Conservation (phyloP, 2,113 vertebrate genomes). For the Uropsilus gracilis region DNA sequence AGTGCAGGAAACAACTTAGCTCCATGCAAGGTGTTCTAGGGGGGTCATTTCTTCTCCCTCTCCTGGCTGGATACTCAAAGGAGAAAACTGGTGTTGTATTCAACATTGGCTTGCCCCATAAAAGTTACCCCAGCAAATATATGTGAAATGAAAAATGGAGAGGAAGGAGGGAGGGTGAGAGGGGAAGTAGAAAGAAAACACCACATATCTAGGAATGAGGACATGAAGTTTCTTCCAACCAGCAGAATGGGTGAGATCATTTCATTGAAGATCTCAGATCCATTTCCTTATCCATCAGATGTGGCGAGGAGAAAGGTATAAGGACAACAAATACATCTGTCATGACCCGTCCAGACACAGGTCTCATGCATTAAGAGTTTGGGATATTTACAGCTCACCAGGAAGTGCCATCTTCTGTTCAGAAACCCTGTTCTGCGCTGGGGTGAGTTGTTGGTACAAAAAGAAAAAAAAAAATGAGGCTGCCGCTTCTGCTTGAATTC, state of each 20-base stretch:
- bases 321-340: neutral
- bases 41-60: neutral
- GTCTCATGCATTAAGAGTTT: neutral
- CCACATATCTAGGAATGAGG: neutral
- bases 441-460: constrained; percentile 41
- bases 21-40: neutral
- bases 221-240: neutral
- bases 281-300: neutral
- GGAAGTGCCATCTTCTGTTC: neutral
- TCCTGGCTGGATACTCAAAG: neutral
- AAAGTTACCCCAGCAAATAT: neutral
- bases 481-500: constrained; percentile 63
- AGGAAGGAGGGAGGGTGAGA: rapidly evolving
- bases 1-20: neutral
- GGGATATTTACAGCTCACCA: neutral
- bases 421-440: constrained; percentile 18
- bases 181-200: neutral
- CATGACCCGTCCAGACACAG: neutral
- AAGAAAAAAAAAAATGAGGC: constrained; percentile 34
- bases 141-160: neutral
- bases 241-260: neutral
- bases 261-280: neutral
- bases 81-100: neutral
- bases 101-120: neutral
- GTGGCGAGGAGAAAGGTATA: rapidly evolving